phyloP scores from a whole-genome alignment of 2,797 vertebrate species.

The Clarias platycephalus region DNA sequence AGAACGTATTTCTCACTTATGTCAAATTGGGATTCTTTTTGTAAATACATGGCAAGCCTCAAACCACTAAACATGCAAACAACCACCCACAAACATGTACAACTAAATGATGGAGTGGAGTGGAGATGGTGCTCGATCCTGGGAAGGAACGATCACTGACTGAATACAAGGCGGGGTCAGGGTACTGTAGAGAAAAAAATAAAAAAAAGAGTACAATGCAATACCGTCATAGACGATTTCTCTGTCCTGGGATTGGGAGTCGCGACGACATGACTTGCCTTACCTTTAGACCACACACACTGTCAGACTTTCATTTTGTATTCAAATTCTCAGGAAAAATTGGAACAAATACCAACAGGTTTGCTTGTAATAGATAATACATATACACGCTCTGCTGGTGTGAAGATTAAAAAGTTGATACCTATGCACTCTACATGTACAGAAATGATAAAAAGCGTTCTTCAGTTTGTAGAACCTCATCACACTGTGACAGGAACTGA shows the following conservation, averaged over 20 bases:
- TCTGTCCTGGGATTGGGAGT: no score
- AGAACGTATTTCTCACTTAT: neutral
- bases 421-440: neutral
- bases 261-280: no score
- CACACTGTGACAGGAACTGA: neutral
- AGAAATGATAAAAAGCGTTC: neutral
- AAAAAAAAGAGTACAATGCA: neutral
- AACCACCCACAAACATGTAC: neutral
- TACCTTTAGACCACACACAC: neutral
- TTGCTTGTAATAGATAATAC: neutral
- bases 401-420: neutral
- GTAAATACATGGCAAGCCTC: neutral
- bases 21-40: neutral
- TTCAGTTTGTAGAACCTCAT: conserved; percentile 9
- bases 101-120: neutral
- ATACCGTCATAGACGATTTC: neutral
- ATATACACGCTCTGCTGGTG: neutral
- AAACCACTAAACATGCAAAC: neutral
- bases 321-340: no score
- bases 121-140: neutral
- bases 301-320: neutral
- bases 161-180: neutral
- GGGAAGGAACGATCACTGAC: neutral
- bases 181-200: no score
- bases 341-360: neutral